phyloP scores from a whole-genome alignment of 1,140 invertebrate species.

The Drosophila ananassae region DNA sequence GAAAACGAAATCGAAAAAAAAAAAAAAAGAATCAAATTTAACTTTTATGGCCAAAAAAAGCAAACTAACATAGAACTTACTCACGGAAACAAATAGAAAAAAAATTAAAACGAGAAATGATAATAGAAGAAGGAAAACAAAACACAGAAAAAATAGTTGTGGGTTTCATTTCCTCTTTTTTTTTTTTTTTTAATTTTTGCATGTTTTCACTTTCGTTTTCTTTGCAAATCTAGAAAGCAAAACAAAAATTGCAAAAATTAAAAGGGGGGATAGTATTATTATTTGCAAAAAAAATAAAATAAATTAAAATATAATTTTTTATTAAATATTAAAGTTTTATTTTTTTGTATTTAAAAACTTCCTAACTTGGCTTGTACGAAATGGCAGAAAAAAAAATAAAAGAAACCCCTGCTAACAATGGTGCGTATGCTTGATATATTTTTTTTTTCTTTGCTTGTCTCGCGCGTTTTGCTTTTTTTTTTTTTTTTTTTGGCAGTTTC shows the following conservation, averaged over 20 bases:
- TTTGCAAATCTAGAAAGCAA: background rate
- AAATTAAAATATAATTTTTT: background rate
- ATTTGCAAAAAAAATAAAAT: conserved; percentile 1
- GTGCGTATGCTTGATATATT: conserved; percentile 6
- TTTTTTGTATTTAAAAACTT: too few relatives aligned
- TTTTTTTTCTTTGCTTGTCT: conserved; percentile 1
- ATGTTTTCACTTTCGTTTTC: background rate
- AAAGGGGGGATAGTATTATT: background rate
- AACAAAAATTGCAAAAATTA: background rate
- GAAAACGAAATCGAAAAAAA: conserved; percentile 38
- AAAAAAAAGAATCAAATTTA: conserved; percentile 27
- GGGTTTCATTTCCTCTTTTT: conserved; percentile 22
- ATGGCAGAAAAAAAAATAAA: background rate
- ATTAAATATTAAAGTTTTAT: background rate
- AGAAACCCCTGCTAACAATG: background rate
- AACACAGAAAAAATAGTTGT: background rate
- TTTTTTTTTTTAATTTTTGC: background rate
- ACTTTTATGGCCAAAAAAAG: conserved; percentile 22
- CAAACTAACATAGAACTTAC: background rate
- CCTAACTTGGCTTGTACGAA: too few relatives aligned
- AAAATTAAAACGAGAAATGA: background rate
- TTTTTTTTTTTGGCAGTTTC: conserved; percentile 17
- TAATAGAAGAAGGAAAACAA: background rate
- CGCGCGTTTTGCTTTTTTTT: conserved; percentile 2
- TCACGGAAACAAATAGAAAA: conserved; percentile 15